These are phyloP conservation scores for Eriocheir sinensis DNA, from an alignment of 1,140 invertebrate species.

Conservation along the genomic window DNA sequence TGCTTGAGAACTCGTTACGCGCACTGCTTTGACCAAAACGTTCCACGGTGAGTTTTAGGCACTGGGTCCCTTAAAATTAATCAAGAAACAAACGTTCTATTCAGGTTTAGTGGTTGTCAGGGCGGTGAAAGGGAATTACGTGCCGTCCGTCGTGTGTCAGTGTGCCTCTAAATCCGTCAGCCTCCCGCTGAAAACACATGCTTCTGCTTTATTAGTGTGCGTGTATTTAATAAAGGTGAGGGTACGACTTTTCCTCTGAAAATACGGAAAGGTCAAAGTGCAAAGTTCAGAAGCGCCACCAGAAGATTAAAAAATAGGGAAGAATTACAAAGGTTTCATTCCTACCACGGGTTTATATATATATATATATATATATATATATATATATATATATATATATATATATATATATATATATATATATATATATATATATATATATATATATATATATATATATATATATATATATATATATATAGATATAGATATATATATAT, in stretches of 20 bases:
- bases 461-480: constrained; percentile 49
- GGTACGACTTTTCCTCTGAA: no score
- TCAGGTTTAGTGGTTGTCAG: neutral
- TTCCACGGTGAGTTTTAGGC: neutral
- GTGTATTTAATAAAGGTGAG: neutral
- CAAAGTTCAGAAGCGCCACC: no score
- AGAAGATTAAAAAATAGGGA: no score
- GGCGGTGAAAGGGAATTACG: neutral
- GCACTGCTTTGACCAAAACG: neutral
- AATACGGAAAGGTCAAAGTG: no score
- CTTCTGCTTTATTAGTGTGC: neutral
- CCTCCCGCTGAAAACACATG: neutral
- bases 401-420: constrained; percentile 51
- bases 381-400: constrained; percentile 33
- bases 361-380: neutral
- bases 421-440: constrained; percentile 51
- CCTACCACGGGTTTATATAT: no score
- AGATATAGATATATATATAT: no score
- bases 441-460: constrained; percentile 51
- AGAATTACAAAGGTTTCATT: no score
- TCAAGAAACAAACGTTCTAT: neutral
- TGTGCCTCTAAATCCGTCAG: neutral
- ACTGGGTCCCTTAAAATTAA: neutral
- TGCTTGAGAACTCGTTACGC: neutral
- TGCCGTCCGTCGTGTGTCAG: neutral